A percentile compares a stretch with the other conserved stretches of the same genome.
These are phyloP conservation scores for Distichodus sexfasciatus DNA, from an alignment of 2,797 vertebrate species.

Conservation along the genomic window DNA sequence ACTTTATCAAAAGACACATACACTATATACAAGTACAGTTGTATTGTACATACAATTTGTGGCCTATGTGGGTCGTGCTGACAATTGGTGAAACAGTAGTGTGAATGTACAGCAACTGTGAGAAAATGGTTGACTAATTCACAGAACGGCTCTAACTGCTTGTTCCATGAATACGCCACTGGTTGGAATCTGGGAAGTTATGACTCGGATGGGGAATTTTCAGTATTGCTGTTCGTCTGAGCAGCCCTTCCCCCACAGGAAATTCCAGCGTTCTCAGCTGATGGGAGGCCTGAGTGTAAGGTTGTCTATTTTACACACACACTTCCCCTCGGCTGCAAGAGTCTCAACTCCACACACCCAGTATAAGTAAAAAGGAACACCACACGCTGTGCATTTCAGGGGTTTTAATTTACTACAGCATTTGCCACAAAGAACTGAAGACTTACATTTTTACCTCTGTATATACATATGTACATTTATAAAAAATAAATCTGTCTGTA, in stretches of 20 bases:
- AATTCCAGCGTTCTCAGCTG: slow-evolving; percentile 63
- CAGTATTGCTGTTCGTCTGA: slow-evolving; percentile 58
- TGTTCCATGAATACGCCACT: slow-evolving; percentile 22
- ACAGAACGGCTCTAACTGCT: slow-evolving; percentile 6
- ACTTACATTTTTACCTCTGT: slow-evolving; percentile 62
- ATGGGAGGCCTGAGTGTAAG: slow-evolving; percentile 38
- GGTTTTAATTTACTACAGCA: slow-evolving; percentile 71
- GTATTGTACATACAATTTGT: too few relatives aligned
- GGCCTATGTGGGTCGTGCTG: too few relatives aligned
- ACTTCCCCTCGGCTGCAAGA: slow-evolving; percentile 30
- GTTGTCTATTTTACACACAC: neutral
- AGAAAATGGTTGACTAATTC: slow-evolving; percentile 5
- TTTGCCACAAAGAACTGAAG: slow-evolving; percentile 54
- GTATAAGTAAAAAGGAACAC: slow-evolving; percentile 37
- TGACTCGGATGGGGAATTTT: slow-evolving; percentile 57
- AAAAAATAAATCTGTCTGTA: slow-evolving; percentile 81
- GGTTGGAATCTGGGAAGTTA: slow-evolving; percentile 41
- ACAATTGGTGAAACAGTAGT: neutral
- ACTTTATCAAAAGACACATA: too few relatives aligned
- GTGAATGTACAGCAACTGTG: neutral
- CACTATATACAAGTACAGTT: too few relatives aligned
- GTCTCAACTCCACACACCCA: slow-evolving; percentile 26
- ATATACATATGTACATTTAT: slow-evolving; percentile 54
- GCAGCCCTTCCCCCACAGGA: slow-evolving; percentile 52
- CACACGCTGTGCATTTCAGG: slow-evolving; percentile 19